Percentiles rank a stretch among this genome's conserved stretches.
phyloP scores from a whole-genome alignment of 2,113 vertebrate species.

The Meles meles region DNA sequence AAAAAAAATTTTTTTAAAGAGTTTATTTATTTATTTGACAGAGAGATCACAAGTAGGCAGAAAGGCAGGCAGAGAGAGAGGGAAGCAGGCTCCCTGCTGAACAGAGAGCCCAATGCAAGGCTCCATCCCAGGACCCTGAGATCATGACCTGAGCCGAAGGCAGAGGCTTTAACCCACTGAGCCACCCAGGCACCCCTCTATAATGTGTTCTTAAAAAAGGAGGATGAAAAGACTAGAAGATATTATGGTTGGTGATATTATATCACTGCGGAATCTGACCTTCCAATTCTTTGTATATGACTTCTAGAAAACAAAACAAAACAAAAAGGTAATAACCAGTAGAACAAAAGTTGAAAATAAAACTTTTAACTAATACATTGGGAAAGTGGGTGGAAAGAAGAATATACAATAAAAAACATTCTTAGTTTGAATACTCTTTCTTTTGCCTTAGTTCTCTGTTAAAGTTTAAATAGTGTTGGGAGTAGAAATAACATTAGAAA shows the following conservation, averaged over 20 bases:
- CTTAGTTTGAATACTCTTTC: neutral
- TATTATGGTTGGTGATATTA: neutral
- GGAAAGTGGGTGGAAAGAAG: neutral
- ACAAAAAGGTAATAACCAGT: neutral
- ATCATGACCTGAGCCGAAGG: no score
- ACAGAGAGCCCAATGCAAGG: no score
- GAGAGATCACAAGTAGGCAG: no score
- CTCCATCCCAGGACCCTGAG: no score
- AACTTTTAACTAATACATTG: neutral
- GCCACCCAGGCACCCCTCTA: neutral
- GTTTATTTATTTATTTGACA: no score
- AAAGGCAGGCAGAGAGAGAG: no score
- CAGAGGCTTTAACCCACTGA: no score
- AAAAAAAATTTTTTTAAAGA: no score
- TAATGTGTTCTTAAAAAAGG: neutral
- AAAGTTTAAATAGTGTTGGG: neutral
- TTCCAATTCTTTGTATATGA: neutral
- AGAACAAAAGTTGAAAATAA: neutral
- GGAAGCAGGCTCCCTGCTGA: no score
- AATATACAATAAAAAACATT: neutral
- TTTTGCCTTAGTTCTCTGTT: slow-evolving; percentile 9
- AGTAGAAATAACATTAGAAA: neutral
- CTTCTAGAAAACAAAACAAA: slow-evolving; percentile 16
- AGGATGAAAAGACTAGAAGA: neutral
- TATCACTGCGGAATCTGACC: neutral